These are phyloP conservation scores for Idaea biselata DNA, from an alignment of 2,888 invertebrate genomes.

Conservation along the genomic window DNA sequence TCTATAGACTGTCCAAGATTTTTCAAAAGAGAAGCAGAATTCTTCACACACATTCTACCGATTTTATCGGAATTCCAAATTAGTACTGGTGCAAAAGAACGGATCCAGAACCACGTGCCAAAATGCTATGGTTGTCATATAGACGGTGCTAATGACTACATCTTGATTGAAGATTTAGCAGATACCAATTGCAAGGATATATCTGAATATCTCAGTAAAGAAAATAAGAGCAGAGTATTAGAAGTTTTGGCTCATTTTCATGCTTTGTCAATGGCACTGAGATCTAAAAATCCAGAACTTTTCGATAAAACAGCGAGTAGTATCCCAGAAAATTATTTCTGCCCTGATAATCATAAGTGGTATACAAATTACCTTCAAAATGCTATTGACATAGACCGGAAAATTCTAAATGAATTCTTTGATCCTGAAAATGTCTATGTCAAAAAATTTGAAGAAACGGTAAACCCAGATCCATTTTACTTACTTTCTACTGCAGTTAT, in stretches of 20 bases:
- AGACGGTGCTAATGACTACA: slow-evolving; percentile 49
- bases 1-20: slow-evolving; percentile 36
- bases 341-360: slow-evolving; percentile 43
- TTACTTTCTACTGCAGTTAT: slow-evolving; percentile 35
- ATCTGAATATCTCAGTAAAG: slow-evolving; percentile 31
- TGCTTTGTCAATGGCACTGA: slow-evolving; percentile 48
- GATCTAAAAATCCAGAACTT: slow-evolving; percentile 37
- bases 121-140: slow-evolving; percentile 40
- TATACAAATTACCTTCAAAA: slow-evolving; percentile 41
- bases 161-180: slow-evolving; percentile 51
- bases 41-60: slow-evolving; percentile 46
- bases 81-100: slow-evolving; percentile 41
- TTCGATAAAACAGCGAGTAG: slow-evolving; percentile 38
- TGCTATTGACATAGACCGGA: slow-evolving; percentile 41
- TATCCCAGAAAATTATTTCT: slow-evolving; percentile 45
- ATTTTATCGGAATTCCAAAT: slow-evolving; percentile 40
- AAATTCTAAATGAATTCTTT: slow-evolving; percentile 42
- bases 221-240: slow-evolving; percentile 40
- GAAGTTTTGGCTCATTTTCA: slow-evolving; percentile 53
- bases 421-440: slow-evolving; percentile 41
- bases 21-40: slow-evolving; percentile 46
- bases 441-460: slow-evolving; percentile 42
- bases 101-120: slow-evolving; percentile 42
- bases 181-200: slow-evolving; percentile 36
- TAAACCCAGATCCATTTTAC: slow-evolving; percentile 42